Evolutionary conservation across 2,888 invertebrate species (phyloP).

Genomic region (Notodonta dromedarius): DNA sequence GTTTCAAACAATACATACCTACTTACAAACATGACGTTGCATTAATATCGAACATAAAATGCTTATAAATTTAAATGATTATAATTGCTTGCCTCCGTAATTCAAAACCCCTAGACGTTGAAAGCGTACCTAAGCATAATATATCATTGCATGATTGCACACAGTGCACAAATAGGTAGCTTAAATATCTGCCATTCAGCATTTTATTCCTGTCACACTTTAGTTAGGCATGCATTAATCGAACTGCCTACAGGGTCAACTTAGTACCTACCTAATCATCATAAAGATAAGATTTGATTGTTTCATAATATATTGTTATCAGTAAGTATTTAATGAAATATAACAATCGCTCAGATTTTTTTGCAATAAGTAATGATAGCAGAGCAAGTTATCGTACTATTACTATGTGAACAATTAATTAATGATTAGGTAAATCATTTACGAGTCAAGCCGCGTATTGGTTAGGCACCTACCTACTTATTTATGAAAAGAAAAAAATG

Average conservation of each 20-base stretch:
- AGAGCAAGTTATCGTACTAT: slow-evolving; percentile 12
- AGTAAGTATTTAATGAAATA: not conserved
- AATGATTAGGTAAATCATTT: not conserved
- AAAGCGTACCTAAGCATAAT: not conserved
- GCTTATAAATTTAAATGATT: too few species aligned
- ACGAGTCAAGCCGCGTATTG: too few species aligned
- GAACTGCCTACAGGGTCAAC: not conserved
- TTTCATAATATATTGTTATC: slow-evolving; percentile 31
- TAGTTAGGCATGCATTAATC: not conserved
- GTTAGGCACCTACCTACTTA: too few species aligned
- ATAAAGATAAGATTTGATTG: slow-evolving; percentile 34
- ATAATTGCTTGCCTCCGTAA: too few species aligned
- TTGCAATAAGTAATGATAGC: not conserved
- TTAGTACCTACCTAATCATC: not conserved
- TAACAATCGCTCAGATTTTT: slow-evolving; percentile 4
- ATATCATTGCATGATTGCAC: not conserved
- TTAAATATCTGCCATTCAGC: not conserved
- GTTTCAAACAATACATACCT: too few species aligned
- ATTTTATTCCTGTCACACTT: not conserved
- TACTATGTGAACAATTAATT: slow-evolving; percentile 28
- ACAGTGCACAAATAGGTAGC: not conserved
- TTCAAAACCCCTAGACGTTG: not conserved
- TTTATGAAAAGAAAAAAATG: too few species aligned
- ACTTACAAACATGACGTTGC: too few species aligned
- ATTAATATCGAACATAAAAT: too few species aligned